Base-by-base conservation (phyloP, 2,113 vertebrate species). In the Hipposideros armiger region DNA sequence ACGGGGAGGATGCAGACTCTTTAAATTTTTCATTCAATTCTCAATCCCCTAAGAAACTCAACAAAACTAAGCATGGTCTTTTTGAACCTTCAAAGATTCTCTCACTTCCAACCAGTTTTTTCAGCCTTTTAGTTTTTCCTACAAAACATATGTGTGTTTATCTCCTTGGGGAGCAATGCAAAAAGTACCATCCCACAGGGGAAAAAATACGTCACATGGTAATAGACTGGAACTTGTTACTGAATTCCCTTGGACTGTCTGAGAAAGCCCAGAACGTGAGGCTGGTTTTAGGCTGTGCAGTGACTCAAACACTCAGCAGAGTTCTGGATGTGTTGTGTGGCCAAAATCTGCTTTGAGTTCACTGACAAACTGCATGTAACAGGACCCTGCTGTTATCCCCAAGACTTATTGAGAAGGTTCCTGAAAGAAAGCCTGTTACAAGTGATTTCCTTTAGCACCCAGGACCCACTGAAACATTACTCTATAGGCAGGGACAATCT, bases 21-120 rank as follows among this genome's bases (percentile, higher is more conserved):
- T 80, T 30, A 69, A 54, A 67, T 66, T 90, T 96, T 81, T 88
- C 73, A 87, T 91, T 54, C 78, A 78, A 47, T 81, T 91, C 69
- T 70, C 19, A 42, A 10, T 64, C 81, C 58, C 76, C 76, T 13
- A 40, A 70, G 90, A 91, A 95, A 81, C 19, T 32, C 72, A 40
- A 67, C 67, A 94, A 60, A 96, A 92, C 50, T n/a, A 76, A 80
- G 36, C 76, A 88, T 94, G 90, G 80, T 91, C 32, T 93, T 91
- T 97, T 84, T 72, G 50, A 96, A 77, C 11, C 36, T 83, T 85
- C 86, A 84, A 13, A 80, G 85, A 56, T 56, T 40, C n/a, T 90
- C 45, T 93, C 15, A 50, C 77, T 90, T 96, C 78, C 86, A 86
- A 32, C 64, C 62, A 50, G 11, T 10, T 30, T 88, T 91, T 95